phyloP scores from a whole-genome alignment of 2,888 invertebrate species.

The Sphaerophoria taeniata region DNA sequence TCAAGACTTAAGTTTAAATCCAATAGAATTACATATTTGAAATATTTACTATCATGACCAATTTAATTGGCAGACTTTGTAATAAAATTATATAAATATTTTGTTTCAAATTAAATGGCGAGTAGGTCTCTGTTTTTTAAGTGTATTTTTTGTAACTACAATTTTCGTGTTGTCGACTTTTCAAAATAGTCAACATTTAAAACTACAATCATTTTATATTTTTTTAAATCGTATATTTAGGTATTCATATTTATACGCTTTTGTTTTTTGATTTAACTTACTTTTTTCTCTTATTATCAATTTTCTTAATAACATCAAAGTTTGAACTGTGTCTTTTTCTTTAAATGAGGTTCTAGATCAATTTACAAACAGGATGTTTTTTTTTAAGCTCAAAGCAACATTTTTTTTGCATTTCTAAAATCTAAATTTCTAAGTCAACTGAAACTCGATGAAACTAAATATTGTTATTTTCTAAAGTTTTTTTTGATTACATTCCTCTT shows the following conservation, averaged over 20 bases:
- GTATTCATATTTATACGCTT: constrained; percentile 13
- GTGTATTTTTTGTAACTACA: neutral
- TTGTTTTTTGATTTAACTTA: neutral
- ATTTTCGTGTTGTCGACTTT: constrained; percentile 28
- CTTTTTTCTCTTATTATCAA: constrained; percentile 21
- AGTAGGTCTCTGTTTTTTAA: constrained; percentile 49
- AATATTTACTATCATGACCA: constrained; percentile 10
- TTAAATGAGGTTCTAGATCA: constrained; percentile 10
- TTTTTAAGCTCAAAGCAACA: constrained; percentile 67
- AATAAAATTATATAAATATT: neutral
- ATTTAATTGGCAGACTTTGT: neutral
- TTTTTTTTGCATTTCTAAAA: constrained; percentile 36
- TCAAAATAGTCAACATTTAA: constrained; percentile 39
- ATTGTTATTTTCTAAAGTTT: constrained; percentile 23
- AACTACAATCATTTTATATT: constrained; percentile 58
- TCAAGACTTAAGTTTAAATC: neutral
- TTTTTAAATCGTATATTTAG: no score
- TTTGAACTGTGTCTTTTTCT: constrained; percentile 50
- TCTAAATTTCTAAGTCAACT: constrained; percentile 27
- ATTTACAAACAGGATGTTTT: constrained; percentile 61
- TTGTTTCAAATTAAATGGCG: constrained; percentile 46
- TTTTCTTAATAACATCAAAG: constrained; percentile 36
- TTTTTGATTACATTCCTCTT: neutral
- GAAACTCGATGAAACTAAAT: constrained; percentile 16
- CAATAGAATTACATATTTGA: constrained; percentile 10